Base-by-base conservation (phyloP, 2,888 invertebrate species). In the Deilephila elpenor region DNA sequence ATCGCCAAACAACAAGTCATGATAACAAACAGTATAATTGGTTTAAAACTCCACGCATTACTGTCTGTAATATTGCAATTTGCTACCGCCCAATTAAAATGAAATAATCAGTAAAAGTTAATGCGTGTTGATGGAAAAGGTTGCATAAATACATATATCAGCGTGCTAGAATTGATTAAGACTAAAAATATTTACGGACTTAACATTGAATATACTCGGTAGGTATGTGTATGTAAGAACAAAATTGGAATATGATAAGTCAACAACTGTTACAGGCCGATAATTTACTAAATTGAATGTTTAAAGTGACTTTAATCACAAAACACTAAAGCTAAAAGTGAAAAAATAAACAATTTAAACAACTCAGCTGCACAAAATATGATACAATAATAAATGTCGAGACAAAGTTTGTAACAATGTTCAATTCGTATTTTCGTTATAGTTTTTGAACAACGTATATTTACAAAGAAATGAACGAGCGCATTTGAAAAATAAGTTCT, bases 381-480 rank as follows among this genome's bases (percentile, higher is more conserved):
- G 82, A 83, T 84, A 83, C 80, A 80, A 84, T 82, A 84, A 84
- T 84, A 84, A 85, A 86, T 84, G 81, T 82, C 74, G 78, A 77
- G 78, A 81, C 79, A 79, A 84, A 86, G 79, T 87, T 85, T 80
- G 75, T 74, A 81, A 80, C 78, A 82, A 80, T 80, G 78, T 81
- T 80, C 78, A 79, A 82, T 83, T 80, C 77, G 76, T 82, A 79
- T 81, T 81, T 82, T 77, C 75, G 78, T 75, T 80, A 78, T 78
- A 81, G 79, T 80, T 79, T 77, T 20, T 25, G 75, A 78, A 73
- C 73, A 80, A 82, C 78, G 79, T 83, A 82, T 82, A 82, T 81
- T 79, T 78, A 75, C 78, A 75, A 70, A 78, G 75, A 81, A 81
- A 82, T 77, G 74, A 80, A 76, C 78, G 78, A 81, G 71, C 72